Conservation (phyloP, 2,888 invertebrate genomes). For the Nasonovia ribisnigri region DNA sequence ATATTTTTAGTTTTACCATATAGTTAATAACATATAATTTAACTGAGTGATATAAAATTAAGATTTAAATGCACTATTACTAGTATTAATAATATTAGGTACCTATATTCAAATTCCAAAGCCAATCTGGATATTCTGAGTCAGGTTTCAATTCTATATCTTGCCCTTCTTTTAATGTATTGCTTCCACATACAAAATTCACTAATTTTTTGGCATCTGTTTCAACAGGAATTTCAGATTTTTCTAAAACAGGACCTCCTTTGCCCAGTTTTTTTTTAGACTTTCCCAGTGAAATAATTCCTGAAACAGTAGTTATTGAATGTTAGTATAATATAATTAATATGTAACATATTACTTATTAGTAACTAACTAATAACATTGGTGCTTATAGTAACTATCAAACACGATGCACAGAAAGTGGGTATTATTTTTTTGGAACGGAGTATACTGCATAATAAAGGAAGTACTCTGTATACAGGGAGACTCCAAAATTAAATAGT, state of each 20-base stretch:
- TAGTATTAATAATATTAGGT: conserved; percentile 33
- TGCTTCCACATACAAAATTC: conserved; percentile 86
- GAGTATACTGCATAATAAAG: no score
- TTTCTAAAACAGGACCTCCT: conserved; percentile 77
- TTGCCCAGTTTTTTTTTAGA: conserved; percentile 76
- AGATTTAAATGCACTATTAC: background rate
- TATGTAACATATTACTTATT: background rate
- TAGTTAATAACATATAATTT: background rate
- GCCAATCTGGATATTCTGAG: conserved; percentile 91
- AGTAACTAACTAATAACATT: no score
- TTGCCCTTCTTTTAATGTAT: conserved; percentile 81
- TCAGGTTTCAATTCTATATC: conserved; percentile 84
- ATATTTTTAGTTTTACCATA: background rate
- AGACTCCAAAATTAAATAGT: no score
- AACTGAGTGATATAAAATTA: background rate
- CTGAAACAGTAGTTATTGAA: conserved; percentile 65
- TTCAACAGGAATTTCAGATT: conserved; percentile 84
- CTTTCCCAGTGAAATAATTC: conserved; percentile 69
- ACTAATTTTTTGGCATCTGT: conserved; percentile 83
- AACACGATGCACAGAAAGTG: no score
- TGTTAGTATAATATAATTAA: background rate
- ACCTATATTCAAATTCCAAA: conserved; percentile 83
- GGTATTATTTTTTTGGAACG: no score
- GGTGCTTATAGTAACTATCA: no score
- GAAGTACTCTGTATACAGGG: no score